These are phyloP conservation scores for Netelia melanura DNA, from an alignment of 2,888 invertebrate genomes.

Conservation along the genomic window DNA sequence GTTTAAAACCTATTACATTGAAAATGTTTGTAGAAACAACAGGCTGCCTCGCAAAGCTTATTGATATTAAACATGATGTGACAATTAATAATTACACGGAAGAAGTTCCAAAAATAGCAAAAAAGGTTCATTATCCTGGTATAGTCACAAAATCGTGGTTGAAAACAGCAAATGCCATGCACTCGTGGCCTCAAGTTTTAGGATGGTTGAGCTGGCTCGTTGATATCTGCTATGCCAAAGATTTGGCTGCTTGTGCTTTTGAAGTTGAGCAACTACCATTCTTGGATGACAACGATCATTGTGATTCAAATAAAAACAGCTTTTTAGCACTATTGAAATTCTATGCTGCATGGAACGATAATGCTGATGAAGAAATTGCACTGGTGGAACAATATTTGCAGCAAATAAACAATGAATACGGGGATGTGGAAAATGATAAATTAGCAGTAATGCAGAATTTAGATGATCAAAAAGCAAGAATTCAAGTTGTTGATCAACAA, in stretches of 20 bases:
- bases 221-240: conserved; percentile 85
- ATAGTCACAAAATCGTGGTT: conserved; percentile 87
- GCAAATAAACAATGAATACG: conserved; percentile 73
- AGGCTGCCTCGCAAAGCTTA: conserved; percentile 73
- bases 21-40: conserved; percentile 81
- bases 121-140: conserved; percentile 87
- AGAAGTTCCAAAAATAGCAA: conserved; percentile 86
- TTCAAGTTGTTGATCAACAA: conserved; percentile 64
- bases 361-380: conserved; percentile 76
- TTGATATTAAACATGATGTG: conserved; percentile 76
- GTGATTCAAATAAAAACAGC: conserved; percentile 58
- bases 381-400: conserved; percentile 75
- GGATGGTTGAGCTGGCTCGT: conserved; percentile 86
- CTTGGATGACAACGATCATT: conserved; percentile 58
- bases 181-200: conserved; percentile 87
- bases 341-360: conserved; percentile 80
- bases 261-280: conserved; percentile 78
- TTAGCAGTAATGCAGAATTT: conserved; percentile 34
- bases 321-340: conserved; percentile 75
- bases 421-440: conserved; percentile 73
- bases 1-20: conserved; percentile 79
- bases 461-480: conserved; percentile 54
- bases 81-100: conserved; percentile 80
- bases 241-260: conserved; percentile 75
- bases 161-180: conserved; percentile 87